These are phyloP conservation scores for Anoplopoma fimbria DNA, from an alignment of 2,113 vertebrate genomes.

Conservation along the genomic window DNA sequence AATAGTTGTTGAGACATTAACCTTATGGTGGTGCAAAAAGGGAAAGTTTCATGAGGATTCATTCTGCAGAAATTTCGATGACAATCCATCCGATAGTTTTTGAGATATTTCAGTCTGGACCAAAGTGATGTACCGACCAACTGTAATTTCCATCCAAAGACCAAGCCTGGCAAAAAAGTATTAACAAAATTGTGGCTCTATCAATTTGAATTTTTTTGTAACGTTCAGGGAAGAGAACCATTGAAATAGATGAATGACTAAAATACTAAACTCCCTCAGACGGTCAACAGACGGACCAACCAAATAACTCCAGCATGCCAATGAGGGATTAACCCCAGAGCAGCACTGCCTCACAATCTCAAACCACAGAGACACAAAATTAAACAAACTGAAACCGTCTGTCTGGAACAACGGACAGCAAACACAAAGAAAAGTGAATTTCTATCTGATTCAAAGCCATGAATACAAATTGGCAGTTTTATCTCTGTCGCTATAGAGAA, in stretches of 20 bases:
- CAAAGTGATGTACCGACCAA: background rate
- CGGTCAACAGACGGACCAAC: background rate
- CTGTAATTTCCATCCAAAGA: background rate
- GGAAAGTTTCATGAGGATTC: background rate
- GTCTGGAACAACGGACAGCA: slow-evolving; percentile 12
- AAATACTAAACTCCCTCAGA: background rate
- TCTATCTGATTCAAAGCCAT: slow-evolving; percentile 19
- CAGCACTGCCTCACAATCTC: background rate
- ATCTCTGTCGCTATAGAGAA: background rate
- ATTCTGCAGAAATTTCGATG: background rate
- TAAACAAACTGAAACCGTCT: slow-evolving; percentile 4
- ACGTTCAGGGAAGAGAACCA: background rate
- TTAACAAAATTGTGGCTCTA: background rate
- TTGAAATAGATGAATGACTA: background rate
- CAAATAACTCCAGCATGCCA: background rate
- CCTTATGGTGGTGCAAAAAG: background rate
- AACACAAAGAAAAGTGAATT: slow-evolving; percentile 11
- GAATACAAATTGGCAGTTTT: background rate
- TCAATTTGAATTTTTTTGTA: background rate
- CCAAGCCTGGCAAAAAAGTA: background rate
- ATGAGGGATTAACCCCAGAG: slow-evolving; percentile 2
- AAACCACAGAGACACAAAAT: background rate
- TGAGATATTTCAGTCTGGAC: background rate
- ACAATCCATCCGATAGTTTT: background rate
- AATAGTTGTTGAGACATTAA: background rate